Evolutionary conservation across 2,113 vertebrate species (phyloP).

Genomic region (Dryoscopus gambensis): DNA sequence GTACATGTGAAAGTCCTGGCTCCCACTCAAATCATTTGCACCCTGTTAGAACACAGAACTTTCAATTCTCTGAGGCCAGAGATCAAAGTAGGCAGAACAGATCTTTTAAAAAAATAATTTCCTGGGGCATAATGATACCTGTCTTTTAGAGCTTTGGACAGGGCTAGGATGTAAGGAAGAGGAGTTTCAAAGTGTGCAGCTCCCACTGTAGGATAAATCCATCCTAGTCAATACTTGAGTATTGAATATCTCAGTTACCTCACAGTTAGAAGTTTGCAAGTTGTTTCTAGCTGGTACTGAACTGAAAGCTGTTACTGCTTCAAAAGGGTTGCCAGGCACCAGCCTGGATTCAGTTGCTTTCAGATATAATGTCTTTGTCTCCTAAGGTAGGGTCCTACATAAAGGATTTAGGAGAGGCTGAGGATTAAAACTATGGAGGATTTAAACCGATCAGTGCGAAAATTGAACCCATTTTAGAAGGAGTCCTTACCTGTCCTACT

Average conservation of each 20-base stretch:
- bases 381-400: not conserved
- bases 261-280: not conserved
- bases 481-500: not conserved
- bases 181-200: not conserved
- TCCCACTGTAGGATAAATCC: not conserved
- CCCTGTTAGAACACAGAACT: not conserved
- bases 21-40: not conserved
- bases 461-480: not conserved
- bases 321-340: not conserved
- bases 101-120: not conserved
- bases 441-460: not conserved
- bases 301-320: not conserved
- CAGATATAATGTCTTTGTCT: not conserved
- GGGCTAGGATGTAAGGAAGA: not conserved
- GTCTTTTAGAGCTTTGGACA: not conserved
- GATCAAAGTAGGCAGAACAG: not conserved
- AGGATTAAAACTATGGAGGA: not conserved
- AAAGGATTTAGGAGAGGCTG: not conserved
- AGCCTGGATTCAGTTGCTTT: not conserved
- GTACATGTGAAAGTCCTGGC: not conserved
- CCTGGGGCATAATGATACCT: not conserved
- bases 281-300: not conserved
- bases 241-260: not conserved
- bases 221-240: not conserved
- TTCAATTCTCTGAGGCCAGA: not conserved